phyloP scores from a whole-genome alignment of 2,113 vertebrate genomes.

The Melanerpes formicivorus region DNA sequence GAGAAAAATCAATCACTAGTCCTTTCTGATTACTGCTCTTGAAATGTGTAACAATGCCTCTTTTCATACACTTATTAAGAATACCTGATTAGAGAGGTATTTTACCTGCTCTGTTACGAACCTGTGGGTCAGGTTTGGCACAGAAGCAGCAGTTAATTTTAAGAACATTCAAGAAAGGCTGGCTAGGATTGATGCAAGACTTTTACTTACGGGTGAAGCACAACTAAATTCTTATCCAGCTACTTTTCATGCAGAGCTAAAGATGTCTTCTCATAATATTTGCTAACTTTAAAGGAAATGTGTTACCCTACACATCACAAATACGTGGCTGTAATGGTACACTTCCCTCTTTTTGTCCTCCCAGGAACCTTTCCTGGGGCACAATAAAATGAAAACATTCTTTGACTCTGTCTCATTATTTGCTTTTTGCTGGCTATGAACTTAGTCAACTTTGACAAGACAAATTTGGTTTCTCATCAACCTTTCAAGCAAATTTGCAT shows the following conservation, averaged over 20 bases:
- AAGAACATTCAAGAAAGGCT: background rate
- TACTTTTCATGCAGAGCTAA: background rate
- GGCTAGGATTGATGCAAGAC: background rate
- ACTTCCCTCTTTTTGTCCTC: background rate
- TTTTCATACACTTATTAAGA: background rate
- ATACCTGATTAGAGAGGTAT: background rate
- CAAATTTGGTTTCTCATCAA: background rate
- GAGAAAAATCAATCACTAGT: background rate
- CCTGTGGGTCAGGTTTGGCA: background rate
- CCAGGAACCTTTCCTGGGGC: background rate
- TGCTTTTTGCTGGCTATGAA: background rate
- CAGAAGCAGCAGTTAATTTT: background rate
- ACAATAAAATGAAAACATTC: background rate
- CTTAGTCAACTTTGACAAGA: background rate
- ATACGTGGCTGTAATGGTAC: background rate
- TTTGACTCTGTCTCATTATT: background rate
- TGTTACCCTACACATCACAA: background rate
- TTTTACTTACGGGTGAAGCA: background rate
- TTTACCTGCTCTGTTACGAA: background rate
- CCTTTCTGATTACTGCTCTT: background rate
- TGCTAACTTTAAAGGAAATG: background rate
- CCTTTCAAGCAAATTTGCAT: background rate
- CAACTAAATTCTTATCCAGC: background rate
- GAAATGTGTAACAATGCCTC: background rate
- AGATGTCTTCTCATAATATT: background rate